Base-by-base conservation (phyloP, 2,113 vertebrate species). In the Apaloderma vittatum region DNA sequence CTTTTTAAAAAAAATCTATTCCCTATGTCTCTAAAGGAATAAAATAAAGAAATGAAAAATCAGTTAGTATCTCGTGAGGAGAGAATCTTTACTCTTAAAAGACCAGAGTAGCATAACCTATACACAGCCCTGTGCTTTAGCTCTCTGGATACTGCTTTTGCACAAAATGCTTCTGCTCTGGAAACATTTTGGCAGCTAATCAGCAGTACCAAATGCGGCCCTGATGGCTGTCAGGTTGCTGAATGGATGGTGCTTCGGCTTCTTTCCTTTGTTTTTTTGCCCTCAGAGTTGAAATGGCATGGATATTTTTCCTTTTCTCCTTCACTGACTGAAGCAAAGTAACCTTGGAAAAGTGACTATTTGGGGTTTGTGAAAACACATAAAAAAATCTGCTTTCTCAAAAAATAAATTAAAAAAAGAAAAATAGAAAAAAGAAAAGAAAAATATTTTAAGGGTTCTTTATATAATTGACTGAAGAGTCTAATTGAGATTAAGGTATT, bases 261-360 rank as follows among this genome's bases (percentile, higher is more conserved):
- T 80, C 26, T 81, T 80, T 36, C 63, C 59, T 83, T 32, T 36
- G 73, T n/a, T n/a, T 52, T 34, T 65, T 40, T n/a, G 5, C 67
- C 54, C 24, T 83, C 1, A 0, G n/a, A 62, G 36, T 6, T 63
- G 62, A 87, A 84, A 17, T 0, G 3, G 3, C 1, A 3, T 6
- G 17, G 22, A 9, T 59, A 18, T 80, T 67, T 72, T 37, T 71
- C 29, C 40, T 75, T 83, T 80, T 66, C 37, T 34, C 5, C 51
- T 70, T 67, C 22, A 40, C 12, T 43, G 51, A 7, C 34, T 74
- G 29, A 48, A 59, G 52, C 8, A 58, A 51, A 87, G 49, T 18
- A 71, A 6, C 40, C 14, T 36, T 4, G 27, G 30, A 57, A 37
- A 72, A 81, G n/a, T 3, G 17, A 16, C 21, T 34, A 0, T 27